These are phyloP conservation scores for Limanda limanda DNA, from an alignment of 2,113 vertebrate genomes.

Conservation along the genomic window DNA sequence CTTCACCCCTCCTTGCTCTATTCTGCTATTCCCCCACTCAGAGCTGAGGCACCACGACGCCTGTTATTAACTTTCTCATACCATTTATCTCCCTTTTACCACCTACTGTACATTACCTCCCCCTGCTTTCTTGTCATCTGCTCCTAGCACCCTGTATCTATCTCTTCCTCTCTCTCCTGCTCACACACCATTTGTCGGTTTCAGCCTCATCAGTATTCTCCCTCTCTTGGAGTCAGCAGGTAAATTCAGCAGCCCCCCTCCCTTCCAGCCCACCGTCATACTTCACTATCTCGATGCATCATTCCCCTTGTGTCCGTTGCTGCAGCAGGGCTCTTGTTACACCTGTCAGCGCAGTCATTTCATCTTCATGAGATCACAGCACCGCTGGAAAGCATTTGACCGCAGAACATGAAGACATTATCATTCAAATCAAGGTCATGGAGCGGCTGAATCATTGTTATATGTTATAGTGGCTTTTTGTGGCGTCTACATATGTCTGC, in stretches of 20 bases:
- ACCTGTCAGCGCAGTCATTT: constrained; percentile 36
- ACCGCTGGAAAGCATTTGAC: constrained; percentile 7
- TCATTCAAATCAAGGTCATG: constrained; percentile 23
- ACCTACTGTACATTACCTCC: constrained; percentile 50
- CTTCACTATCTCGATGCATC: constrained; percentile 21
- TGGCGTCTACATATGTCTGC: background rate
- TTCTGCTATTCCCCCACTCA: constrained; percentile 29
- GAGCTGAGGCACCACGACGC: constrained; percentile 59
- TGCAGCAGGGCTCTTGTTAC: constrained; percentile 39
- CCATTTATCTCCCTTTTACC: constrained; percentile 70
- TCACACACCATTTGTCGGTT: constrained; percentile 55
- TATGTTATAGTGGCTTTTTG: background rate
- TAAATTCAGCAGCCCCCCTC: constrained; percentile 32
- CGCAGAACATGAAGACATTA: constrained; percentile 16
- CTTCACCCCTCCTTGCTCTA: constrained; percentile 9
- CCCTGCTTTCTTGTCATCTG: constrained; percentile 52
- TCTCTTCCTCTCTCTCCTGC: constrained; percentile 26
- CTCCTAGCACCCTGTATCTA: constrained; percentile 8
- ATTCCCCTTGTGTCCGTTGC: constrained; percentile 23
- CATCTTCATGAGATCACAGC: constrained; percentile 30
- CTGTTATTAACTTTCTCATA: constrained; percentile 69
- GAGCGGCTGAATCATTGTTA: background rate
- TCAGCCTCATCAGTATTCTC: constrained; percentile 61
- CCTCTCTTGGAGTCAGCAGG: constrained; percentile 42
- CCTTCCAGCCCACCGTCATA: constrained; percentile 14